A percentile compares a stretch with the other conserved stretches of the same genome.
Evolutionary conservation across 2,797 vertebrate genomes (phyloP).

Genomic region (Galaxias olidus): DNA sequence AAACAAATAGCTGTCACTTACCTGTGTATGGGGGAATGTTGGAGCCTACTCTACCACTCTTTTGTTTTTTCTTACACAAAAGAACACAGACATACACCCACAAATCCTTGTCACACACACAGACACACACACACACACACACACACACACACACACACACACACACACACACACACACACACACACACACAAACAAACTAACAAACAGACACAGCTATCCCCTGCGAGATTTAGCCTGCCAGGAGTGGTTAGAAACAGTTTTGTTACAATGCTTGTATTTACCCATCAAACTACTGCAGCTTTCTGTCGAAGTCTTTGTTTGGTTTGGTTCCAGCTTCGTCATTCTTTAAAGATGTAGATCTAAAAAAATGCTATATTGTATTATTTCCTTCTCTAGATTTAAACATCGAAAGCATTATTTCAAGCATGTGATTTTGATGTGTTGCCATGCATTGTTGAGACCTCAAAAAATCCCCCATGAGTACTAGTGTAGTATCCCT

Average conservation of each 20-base stretch:
- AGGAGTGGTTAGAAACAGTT: constrained; percentile 12
- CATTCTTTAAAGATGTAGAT: constrained; percentile 54
- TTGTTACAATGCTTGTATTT: constrained; percentile 67
- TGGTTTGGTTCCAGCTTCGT: neutral
- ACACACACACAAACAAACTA: neutral
- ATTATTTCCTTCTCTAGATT: constrained; percentile 22
- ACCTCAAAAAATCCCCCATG: neutral
- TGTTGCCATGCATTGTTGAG: no score
- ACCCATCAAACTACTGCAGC: no score
- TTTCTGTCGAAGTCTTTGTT: constrained; percentile 16
- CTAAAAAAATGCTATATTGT: constrained; percentile 33
- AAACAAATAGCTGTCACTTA: no score
- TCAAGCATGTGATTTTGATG: constrained; percentile 12
- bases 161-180: constrained; percentile 19
- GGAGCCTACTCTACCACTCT: constrained; percentile 45
- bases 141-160: neutral
- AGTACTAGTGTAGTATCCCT: constrained; percentile 7
- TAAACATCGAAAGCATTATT: constrained; percentile 23
- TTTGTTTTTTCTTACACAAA: constrained; percentile 40
- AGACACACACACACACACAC: constrained; percentile 4
- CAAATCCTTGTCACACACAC: constrained; percentile 25
- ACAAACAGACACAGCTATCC: constrained; percentile 11
- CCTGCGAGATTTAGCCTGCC: constrained; percentile 46
- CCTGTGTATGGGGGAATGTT: neutral
- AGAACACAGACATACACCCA: neutral